Evolutionary conservation across 2,113 vertebrate species (phyloP).

Genomic region (Plectropomus leopardus): DNA sequence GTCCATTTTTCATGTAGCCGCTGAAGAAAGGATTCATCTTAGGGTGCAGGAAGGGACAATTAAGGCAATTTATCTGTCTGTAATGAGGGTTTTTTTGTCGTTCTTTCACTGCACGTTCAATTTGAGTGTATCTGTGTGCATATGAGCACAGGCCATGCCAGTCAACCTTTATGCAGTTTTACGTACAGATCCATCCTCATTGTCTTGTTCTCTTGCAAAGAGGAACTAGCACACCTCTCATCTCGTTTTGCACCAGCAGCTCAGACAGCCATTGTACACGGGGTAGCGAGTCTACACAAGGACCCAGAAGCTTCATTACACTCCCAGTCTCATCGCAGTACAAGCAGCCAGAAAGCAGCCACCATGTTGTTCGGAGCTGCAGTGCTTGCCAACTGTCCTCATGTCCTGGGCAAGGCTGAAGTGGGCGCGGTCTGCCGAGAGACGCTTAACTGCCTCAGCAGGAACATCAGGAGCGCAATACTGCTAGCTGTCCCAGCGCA

Average conservation of each 20-base stretch:
- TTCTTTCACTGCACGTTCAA: not conserved
- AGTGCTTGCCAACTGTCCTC: slow-evolving; percentile 59
- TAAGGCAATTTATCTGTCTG: not conserved
- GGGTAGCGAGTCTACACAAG: slow-evolving; percentile 55
- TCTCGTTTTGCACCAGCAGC: slow-evolving; percentile 42
- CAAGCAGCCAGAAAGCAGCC: slow-evolving; percentile 63
- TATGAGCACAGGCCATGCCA: not conserved
- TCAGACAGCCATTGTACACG: slow-evolving; percentile 50
- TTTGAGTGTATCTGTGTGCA: not conserved
- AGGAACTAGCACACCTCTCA: not conserved
- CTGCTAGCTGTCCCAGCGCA: slow-evolving; percentile 59
- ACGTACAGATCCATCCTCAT: not conserved
- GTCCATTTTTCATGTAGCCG: slow-evolving; percentile 11
- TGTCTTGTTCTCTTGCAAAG: not conserved
- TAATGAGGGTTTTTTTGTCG: not conserved
- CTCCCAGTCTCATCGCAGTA: slow-evolving; percentile 53
- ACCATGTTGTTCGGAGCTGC: slow-evolving; percentile 29
- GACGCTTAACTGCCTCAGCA: slow-evolving; percentile 64
- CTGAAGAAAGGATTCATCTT: slow-evolving; percentile 3
- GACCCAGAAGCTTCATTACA: slow-evolving; percentile 75
- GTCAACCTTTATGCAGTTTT: not conserved
- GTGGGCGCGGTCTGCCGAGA: slow-evolving; percentile 59
- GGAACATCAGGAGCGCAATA: slow-evolving; percentile 70
- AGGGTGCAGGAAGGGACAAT: slow-evolving; percentile 5
- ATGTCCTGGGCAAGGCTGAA: slow-evolving; percentile 60